A percentile compares a stretch with the other conserved stretches of the same genome.
Conservation (phyloP, 2,113 vertebrate species). For the Aythya baeri region DNA sequence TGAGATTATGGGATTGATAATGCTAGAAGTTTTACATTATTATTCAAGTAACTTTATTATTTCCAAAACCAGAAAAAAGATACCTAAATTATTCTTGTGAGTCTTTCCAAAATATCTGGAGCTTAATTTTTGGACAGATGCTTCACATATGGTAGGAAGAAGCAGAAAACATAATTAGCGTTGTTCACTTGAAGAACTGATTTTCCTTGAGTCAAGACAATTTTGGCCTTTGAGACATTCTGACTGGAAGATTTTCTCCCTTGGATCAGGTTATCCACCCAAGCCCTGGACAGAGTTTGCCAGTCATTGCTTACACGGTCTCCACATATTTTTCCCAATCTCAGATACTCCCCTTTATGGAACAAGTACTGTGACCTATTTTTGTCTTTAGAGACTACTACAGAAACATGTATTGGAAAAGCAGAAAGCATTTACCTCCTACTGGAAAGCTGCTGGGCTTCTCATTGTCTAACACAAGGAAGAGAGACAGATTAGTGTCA, state of each 20-base stretch:
- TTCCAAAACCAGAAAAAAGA: not conserved
- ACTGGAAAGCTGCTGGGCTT: not conserved
- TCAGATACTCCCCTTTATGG: not conserved
- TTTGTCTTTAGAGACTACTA: not conserved
- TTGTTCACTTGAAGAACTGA: not conserved
- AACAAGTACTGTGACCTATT: not conserved
- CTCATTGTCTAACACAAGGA: constrained; percentile 53
- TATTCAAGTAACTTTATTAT: not conserved
- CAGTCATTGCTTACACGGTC: not conserved
- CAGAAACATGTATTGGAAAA: not conserved
- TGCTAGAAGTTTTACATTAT: not conserved
- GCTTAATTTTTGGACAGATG: not conserved
- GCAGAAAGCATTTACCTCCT: not conserved
- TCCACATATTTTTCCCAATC: not conserved
- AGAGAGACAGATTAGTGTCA: not conserved
- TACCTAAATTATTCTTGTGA: not conserved
- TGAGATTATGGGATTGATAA: not conserved
- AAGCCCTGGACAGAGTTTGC: not conserved
- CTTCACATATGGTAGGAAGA: not conserved
- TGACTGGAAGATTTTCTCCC: not conserved
- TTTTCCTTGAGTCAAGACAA: not conserved
- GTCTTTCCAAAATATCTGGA: not conserved
- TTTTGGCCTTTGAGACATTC: not conserved
- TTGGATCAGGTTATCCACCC: not conserved
- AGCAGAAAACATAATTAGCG: not conserved